Evolutionary conservation across 2,888 invertebrate species (phyloP).

Genomic region (Meghimatium bilineatum): DNA sequence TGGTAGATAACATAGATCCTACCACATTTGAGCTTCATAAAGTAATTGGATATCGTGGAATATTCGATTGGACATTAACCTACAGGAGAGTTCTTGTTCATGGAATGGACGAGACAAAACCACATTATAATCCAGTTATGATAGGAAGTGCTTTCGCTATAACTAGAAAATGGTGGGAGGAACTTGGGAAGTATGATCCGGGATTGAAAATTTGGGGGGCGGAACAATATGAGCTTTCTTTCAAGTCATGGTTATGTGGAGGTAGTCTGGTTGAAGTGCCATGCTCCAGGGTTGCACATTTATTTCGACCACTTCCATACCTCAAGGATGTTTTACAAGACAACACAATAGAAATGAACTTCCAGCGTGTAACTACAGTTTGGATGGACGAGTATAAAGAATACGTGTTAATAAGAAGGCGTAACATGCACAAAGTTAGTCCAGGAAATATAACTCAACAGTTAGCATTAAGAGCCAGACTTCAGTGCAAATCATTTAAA

Average conservation of each 20-base stretch:
- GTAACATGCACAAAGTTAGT: not conserved
- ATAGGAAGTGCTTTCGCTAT: slow-evolving; percentile 97
- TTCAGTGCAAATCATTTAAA: slow-evolving; percentile 36
- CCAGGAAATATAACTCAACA: slow-evolving; percentile 28
- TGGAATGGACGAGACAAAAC: slow-evolving; percentile 29
- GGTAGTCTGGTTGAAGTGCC: slow-evolving; percentile 56
- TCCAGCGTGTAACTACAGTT: slow-evolving; percentile 9
- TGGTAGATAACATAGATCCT: slow-evolving; percentile 14
- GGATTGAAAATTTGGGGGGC: slow-evolving; percentile 99
- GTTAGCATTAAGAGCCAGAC: slow-evolving; percentile 1
- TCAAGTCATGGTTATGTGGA: slow-evolving; percentile 81
- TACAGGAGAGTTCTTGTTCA: not conserved
- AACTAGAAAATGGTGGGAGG: slow-evolving; percentile 92
- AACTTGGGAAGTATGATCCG: slow-evolving; percentile 95
- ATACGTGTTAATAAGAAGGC: slow-evolving; percentile 10
- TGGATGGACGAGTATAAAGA: slow-evolving; percentile 42
- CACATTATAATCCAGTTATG: slow-evolving; percentile 46
- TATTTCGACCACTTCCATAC: slow-evolving; percentile 18
- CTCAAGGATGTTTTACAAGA: not conserved
- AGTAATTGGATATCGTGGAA: not conserved
- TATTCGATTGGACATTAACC: slow-evolving; percentile 2
- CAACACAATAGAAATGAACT: not conserved
- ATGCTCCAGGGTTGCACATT: slow-evolving; percentile 59
- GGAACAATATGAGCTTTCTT: slow-evolving; percentile 94
- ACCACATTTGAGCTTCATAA: not conserved